Percentiles rank a stretch among this genome's conserved stretches.
Evolutionary conservation across 2,888 invertebrate species (phyloP).

Genomic region (Ditula angustiorana): DNA sequence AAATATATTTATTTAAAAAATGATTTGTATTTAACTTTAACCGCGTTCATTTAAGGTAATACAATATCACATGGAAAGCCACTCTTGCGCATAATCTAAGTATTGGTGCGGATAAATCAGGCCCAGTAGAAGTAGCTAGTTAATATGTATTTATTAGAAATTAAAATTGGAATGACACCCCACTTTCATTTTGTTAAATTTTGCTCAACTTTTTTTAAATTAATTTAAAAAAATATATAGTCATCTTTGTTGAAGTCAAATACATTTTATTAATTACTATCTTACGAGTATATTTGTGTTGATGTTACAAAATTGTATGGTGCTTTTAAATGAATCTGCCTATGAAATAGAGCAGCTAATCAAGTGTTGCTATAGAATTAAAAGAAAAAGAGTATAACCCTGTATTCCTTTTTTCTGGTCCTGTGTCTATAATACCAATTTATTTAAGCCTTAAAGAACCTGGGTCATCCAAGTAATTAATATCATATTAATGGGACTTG

Average conservation of each 20-base stretch:
- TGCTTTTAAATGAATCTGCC: conserved; percentile 1
- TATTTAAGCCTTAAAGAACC: conserved; percentile 43
- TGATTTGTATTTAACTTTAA: too few relatives aligned
- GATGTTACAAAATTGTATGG: conserved; percentile 4
- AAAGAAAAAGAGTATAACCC: neutral
- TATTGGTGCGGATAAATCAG: conserved; percentile 2
- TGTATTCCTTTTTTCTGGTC: neutral
- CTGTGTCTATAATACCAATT: neutral
- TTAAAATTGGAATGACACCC: neutral
- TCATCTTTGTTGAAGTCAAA: neutral
- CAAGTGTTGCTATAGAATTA: neutral
- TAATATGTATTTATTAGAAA: neutral
- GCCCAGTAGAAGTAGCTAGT: conserved; percentile 8
- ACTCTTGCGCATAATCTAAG: conserved; percentile 20
- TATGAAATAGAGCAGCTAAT: neutral
- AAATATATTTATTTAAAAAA: too few relatives aligned
- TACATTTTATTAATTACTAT: neutral
- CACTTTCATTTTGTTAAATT: neutral
- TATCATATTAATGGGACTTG: conserved; percentile 42
- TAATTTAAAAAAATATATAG: neutral
- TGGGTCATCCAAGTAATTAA: conserved; percentile 51
- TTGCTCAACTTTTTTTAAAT: conserved; percentile 2
- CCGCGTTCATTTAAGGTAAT: too few relatives aligned
- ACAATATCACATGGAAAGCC: neutral
- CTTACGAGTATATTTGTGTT: neutral